phyloP scores from a whole-genome alignment of 2,113 vertebrate species.

The Dicaeum eximium region DNA sequence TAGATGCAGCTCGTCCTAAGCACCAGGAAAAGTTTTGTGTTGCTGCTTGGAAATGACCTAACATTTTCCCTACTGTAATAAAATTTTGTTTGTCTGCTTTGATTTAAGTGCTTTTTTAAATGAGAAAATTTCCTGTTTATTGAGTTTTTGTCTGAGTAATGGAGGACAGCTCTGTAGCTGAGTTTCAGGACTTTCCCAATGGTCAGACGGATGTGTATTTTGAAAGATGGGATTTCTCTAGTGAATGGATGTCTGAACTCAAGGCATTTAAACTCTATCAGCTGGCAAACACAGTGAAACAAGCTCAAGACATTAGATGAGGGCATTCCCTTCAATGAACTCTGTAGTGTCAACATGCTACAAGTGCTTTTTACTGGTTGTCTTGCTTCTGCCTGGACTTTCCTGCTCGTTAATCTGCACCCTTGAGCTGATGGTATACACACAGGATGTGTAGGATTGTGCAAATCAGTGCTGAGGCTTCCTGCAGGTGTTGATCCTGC shows the following conservation, averaged over 20 bases:
- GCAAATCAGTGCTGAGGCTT: background rate
- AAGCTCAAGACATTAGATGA: background rate
- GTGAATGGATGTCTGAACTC: background rate
- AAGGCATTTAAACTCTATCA: background rate
- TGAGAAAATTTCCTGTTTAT: conserved; percentile 59
- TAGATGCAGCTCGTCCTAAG: background rate
- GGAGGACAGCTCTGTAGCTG: background rate
- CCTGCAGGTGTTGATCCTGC: background rate
- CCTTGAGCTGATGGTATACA: background rate
- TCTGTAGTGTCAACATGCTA: background rate
- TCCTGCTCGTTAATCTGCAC: accelerated
- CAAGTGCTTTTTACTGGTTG: background rate
- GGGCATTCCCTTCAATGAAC: background rate
- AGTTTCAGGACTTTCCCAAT: conserved; percentile 40
- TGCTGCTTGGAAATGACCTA: background rate
- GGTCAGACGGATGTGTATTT: background rate
- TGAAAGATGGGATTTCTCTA: conserved; percentile 27
- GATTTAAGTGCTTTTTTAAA: conserved; percentile 42
- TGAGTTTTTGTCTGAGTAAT: conserved; percentile 34
- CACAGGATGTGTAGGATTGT: background rate
- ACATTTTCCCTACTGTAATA: background rate
- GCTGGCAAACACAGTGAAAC: background rate
- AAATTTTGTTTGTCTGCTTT: background rate
- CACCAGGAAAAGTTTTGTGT: background rate
- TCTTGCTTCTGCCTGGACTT: background rate